Percentiles rank a stretch among this genome's conserved stretches.
phyloP scores from a whole-genome alignment of 2,888 invertebrate genomes.

The Acrocyrtus sp. region DNA sequence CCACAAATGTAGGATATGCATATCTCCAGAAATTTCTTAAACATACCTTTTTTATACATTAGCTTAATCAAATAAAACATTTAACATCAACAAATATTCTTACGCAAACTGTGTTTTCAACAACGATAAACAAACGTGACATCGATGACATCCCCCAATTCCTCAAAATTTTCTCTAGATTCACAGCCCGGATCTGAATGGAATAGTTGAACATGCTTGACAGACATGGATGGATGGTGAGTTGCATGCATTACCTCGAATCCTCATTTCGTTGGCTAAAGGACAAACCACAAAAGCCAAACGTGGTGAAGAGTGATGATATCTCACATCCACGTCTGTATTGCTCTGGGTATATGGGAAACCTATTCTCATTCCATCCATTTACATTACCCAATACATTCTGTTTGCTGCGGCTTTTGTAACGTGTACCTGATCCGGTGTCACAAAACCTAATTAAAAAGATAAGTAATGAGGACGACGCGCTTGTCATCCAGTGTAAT shows the following conservation, averaged over 20 bases:
- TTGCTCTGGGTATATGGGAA: too few species aligned
- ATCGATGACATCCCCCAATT: background rate
- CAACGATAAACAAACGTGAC: background rate
- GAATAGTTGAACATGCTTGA: background rate
- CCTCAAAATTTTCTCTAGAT: background rate
- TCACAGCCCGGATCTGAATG: background rate
- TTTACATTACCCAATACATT: too few species aligned
- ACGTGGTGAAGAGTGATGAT: background rate
- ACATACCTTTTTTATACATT: too few species aligned
- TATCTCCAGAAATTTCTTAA: too few species aligned
- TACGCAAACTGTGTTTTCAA: background rate
- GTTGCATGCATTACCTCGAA: background rate
- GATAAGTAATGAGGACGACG: background rate
- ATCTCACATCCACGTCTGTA: background rate
- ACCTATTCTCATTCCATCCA: constrained; percentile 14
- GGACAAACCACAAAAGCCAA: constrained; percentile 4
- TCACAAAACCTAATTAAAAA: background rate
- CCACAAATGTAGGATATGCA: too few species aligned
- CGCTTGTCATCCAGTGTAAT: too few species aligned
- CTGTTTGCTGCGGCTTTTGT: background rate
- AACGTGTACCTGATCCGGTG: background rate
- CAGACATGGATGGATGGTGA: background rate
- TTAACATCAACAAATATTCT: background rate
- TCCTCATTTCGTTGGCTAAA: background rate
- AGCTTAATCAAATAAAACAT: too few species aligned